phyloP scores from a whole-genome alignment of 1,140 invertebrate genomes.

The Aphelinus certus region DNA sequence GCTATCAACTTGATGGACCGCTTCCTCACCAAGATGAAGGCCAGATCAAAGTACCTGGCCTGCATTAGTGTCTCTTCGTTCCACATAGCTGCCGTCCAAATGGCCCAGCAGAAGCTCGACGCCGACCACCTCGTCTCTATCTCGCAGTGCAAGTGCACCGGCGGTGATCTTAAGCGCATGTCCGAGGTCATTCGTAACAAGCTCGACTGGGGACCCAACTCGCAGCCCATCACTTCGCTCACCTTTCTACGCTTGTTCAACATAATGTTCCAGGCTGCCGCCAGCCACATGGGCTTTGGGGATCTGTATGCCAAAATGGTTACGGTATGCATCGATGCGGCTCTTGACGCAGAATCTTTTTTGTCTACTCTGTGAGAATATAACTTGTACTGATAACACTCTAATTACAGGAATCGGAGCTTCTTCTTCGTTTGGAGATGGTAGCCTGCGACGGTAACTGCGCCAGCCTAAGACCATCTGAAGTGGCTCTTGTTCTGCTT shows the following conservation, averaged over 20 bases:
- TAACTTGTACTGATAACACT: conserved; percentile 19
- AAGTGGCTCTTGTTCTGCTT: conserved; percentile 76
- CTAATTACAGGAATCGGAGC: conserved; percentile 66
- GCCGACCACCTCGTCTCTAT: conserved; percentile 68
- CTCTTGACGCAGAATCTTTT: too few species aligned
- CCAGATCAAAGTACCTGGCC: conserved; percentile 75
- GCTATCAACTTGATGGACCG: conserved; percentile 82
- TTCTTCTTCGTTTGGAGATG: conserved; percentile 76
- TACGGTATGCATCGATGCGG: conserved; percentile 44
- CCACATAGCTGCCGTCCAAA: conserved; percentile 70
- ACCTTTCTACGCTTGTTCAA: conserved; percentile 75
- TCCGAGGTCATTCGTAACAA: conserved; percentile 76
- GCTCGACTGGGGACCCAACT: conserved; percentile 70
- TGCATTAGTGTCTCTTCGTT: conserved; percentile 78
- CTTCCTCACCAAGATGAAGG: conserved; percentile 78
- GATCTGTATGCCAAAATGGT: conserved; percentile 62
- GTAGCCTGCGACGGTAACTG: conserved; percentile 76
- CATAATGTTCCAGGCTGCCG: conserved; percentile 68
- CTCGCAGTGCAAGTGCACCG: conserved; percentile 78
- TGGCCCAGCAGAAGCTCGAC: conserved; percentile 57
- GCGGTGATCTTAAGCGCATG: conserved; percentile 79
- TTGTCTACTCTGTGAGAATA: neutral
- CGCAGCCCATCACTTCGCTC: conserved; percentile 70
- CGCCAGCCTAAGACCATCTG: conserved; percentile 72
- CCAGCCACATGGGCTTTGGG: conserved; percentile 63